phyloP scores from a whole-genome alignment of 2,797 vertebrate species.

The Molossus alvarezi region DNA sequence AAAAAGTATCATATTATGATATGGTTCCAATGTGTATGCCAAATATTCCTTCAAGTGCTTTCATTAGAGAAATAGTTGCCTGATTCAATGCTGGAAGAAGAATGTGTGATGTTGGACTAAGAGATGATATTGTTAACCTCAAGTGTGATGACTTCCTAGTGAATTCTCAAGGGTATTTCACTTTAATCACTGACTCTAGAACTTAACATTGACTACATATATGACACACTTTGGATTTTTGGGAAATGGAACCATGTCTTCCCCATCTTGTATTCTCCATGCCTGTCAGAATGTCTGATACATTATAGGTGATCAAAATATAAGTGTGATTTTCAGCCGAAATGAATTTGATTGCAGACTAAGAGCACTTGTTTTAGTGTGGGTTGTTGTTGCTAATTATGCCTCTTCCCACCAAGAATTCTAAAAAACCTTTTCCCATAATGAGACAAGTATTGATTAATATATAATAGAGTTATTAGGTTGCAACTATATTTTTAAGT shows the following conservation, averaged over 20 bases:
- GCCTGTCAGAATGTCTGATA: neutral
- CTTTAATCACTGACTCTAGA: neutral
- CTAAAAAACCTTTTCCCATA: neutral
- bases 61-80: neutral
- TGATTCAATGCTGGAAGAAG: neutral
- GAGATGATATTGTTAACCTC: neutral
- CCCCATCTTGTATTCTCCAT: neutral
- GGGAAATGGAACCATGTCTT: neutral
- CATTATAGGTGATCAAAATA: neutral
- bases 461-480: neutral
- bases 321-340: neutral
- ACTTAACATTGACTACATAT: neutral
- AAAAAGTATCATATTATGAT: neutral
- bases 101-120: neutral
- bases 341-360: neutral
- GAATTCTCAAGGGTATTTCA: slow-evolving; percentile 5
- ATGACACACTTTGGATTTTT: neutral
- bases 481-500: neutral
- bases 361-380: neutral
- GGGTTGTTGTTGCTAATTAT: neutral
- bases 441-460: neutral
- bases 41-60: neutral
- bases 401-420: neutral
- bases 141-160: neutral
- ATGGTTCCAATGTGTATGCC: neutral